Conservation (phyloP, 1,140 invertebrate species). For the Gonioctena quinquepunctata region DNA sequence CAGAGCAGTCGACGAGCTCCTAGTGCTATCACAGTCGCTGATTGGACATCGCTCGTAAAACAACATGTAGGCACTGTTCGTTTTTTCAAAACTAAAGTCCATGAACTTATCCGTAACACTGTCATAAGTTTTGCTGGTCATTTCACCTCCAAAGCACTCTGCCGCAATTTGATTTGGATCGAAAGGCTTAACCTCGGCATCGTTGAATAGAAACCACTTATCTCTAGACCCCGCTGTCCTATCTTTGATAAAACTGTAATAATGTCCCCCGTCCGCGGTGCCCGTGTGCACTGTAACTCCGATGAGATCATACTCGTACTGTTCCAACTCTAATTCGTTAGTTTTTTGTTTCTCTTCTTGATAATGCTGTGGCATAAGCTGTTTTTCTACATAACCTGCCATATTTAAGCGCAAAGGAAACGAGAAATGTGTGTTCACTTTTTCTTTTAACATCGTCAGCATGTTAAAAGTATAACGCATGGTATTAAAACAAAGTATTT, state of each 20-base stretch:
- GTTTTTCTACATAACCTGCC: constrained; percentile 93
- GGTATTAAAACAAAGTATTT: constrained; percentile 94
- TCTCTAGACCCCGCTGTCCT: constrained; percentile 72
- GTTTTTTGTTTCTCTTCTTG: constrained; percentile 66
- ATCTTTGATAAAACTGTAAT: constrained; percentile 95
- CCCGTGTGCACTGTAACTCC: constrained; percentile 95
- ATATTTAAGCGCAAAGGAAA: constrained; percentile 92
- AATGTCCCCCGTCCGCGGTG: constrained; percentile 94
- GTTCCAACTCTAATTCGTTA: constrained; percentile 59
- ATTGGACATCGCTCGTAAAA: constrained; percentile 83
- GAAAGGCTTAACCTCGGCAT: constrained; percentile 94
- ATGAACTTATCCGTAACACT: constrained; percentile 95
- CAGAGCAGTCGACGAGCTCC: constrained; percentile 52
- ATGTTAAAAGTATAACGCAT: constrained; percentile 99
- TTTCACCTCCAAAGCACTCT: constrained; percentile 96
- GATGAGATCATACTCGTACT: constrained; percentile 87
- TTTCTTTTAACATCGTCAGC: constrained; percentile 96
- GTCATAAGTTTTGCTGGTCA: constrained; percentile 96
- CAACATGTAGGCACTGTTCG: constrained; percentile 96
- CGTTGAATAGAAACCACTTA: constrained; percentile 94
- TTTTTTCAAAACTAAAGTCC: constrained; percentile 97
- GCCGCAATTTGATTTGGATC: constrained; percentile 91
- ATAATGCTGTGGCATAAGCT: constrained; percentile 86
- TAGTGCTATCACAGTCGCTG: constrained; percentile 25
- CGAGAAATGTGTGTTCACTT: constrained; percentile 97